Evolutionary conservation across 2,113 vertebrate genomes (phyloP), one percentile per base, ranked within the genome.

Genomic region (Lepidothrix coronata): DNA sequence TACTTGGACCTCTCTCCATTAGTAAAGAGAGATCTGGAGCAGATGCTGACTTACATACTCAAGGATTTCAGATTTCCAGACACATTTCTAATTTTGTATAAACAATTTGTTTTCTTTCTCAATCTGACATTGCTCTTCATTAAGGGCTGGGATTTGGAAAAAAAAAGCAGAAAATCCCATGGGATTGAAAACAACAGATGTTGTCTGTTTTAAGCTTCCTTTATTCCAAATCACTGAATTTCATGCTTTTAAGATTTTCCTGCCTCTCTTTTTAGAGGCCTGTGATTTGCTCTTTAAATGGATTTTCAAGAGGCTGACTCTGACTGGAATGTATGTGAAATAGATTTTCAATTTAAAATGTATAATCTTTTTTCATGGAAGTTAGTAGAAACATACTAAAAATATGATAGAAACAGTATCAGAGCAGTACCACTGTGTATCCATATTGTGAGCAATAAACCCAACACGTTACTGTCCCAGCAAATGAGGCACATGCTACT

Each of bases 101-200:
- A 82, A 67, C 12, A 0, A 4, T 63, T 82, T 52, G 41, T 67
- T 95, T 90, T 77, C 62, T 85, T 95, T 85, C 87, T 95, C 92
- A 95, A 95, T 92, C 92, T 92, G 52, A 68, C 39, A 89, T 74
- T 90, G 48, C 27, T 91, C 17, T 67, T 96, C 76, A 95, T 86
- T 95, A 96, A 88, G 31, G n/a, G 17, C 54, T 89, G 20, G 46
- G 92, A 96, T 96, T 94, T 94, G 44, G 12, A 9, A 24, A 43
- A 67, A 80, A 67, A 13, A 72, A 58, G 18, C 25, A 94, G 83
- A 97, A 97, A 96, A 97, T 96, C 95, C 92, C 87, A 83, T 12
- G 78, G 80, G 88, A 96, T 83, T 97, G 91, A 89, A 92, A 96
- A 89, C 96, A 97, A 95, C 95, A 97, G 97, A 96, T 97, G 97